A percentile compares a stretch with the other conserved stretches of the same genome.
Conservation (phyloP, 2,113 vertebrate genomes). For the Stegostoma tigrinum region DNA sequence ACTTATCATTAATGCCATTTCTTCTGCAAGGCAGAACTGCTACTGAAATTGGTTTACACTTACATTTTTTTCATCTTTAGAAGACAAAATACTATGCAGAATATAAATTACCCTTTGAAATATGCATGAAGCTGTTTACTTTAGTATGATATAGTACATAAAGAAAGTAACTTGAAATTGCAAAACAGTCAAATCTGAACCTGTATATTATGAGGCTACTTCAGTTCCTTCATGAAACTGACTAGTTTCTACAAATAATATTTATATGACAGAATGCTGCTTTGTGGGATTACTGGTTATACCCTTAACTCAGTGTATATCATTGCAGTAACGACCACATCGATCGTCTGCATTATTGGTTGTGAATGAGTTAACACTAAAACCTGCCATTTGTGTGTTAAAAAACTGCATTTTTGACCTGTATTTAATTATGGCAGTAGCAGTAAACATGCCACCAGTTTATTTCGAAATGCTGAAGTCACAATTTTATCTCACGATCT, state of each 20-base stretch:
- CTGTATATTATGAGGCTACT: background rate
- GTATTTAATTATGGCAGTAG: background rate
- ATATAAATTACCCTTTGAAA: conserved; percentile 29
- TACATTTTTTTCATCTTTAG: conserved; percentile 6
- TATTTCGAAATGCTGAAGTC: background rate
- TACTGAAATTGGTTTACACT: conserved; percentile 18
- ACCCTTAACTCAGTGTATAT: background rate
- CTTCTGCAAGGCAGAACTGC: background rate
- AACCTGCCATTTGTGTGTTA: background rate
- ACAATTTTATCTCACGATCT: background rate
- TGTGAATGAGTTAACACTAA: background rate
- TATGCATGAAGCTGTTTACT: background rate
- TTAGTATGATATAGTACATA: background rate
- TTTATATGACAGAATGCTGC: conserved; percentile 8
- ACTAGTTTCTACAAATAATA: conserved; percentile 24
- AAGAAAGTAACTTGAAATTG: background rate
- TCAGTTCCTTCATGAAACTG: conserved; percentile 23
- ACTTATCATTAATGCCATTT: conserved; percentile 33
- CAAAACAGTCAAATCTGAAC: conserved; percentile 6
- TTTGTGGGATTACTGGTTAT: conserved; percentile 9
- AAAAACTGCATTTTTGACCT: background rate
- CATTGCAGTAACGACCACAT: background rate
- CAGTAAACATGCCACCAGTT: background rate
- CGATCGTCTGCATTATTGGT: conserved; percentile 18
- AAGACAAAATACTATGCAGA: background rate